A percentile compares a stretch with the other conserved stretches of the same genome.
phyloP scores from a whole-genome alignment of 2,888 invertebrate genomes.

The Frankliniella intonsa region DNA sequence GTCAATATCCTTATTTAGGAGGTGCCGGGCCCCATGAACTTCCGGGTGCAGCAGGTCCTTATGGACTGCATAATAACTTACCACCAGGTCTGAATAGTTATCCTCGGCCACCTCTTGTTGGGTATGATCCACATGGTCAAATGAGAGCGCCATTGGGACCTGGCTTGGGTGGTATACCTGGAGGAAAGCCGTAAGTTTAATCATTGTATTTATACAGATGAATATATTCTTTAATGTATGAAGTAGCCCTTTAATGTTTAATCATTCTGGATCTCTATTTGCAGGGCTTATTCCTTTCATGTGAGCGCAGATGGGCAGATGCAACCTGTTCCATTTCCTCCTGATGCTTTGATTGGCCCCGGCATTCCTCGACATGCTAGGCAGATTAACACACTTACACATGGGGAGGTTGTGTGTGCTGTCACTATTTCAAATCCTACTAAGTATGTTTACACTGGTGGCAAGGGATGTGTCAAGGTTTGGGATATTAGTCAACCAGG shows the following conservation, averaged over 20 bases:
- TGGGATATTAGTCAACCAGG: conserved; percentile 93
- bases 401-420: conserved; percentile 96
- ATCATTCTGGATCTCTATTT: conserved; percentile 42
- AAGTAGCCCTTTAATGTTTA: not conserved
- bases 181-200: conserved; percentile 77
- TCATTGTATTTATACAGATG: not conserved
- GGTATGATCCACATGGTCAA: conserved; percentile 62
- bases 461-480: conserved; percentile 95
- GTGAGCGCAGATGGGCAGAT: conserved; percentile 84
- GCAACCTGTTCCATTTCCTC: conserved; percentile 91
- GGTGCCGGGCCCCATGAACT: conserved; percentile 59
- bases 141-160: conserved; percentile 62
- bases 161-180: conserved; percentile 54
- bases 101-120: conserved; percentile 59
- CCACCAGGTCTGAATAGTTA: conserved; percentile 61
- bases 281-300: conserved; percentile 90
- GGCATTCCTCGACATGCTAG: conserved; percentile 91
- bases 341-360: conserved; percentile 86
- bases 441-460: conserved; percentile 91
- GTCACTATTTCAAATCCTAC: conserved; percentile 93
- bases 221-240: not conserved
- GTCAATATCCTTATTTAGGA: conserved; percentile 50
- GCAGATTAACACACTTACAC: conserved; percentile 86
- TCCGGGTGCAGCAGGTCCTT: conserved; percentile 52
- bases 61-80: conserved; percentile 60